Base-by-base conservation (phyloP, 2,113 vertebrate species). In the Marmota flaviventris region DNA sequence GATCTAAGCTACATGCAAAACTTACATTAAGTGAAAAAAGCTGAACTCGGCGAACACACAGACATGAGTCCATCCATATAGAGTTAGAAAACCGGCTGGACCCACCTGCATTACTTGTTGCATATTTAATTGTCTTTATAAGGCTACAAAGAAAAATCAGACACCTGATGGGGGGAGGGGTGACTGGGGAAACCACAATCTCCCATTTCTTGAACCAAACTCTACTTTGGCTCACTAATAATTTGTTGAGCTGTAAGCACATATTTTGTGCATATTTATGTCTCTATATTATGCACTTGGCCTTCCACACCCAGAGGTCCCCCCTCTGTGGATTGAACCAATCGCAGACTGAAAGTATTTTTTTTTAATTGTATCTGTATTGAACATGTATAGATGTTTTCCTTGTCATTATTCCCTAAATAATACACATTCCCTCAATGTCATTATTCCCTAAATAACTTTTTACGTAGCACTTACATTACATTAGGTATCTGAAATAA, bases 211-310 rank as follows among this genome's bases (percentile, higher is more conserved):
- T 42, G 42, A 70, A 22, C 14, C 61, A 24, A n/a, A 27, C 18
- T 25, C 1, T 61, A 18, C 8, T 58, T 85, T n/a, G 81, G 22
- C 42, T 84, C 34, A 24, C 12, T 42, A 79, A 72, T 58, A 8
- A 53, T 79, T 63, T 37, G 27, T 37, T 37, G 63, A 27, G 8
- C 16, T 77, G 18, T 75, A 22, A 9, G 22, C 12, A 7, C 87
- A 69, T 42, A 81, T 84, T 85, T 69, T 17, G 70, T 70, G 53
- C 25, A 7, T 4, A 2, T 79, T 75, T 93, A 32, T 58, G 18
- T 67, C 9, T 4, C 1, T 7, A 0, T 39, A 25, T 56, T n/a
- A 13, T 2, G 5, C 20, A 27, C 18, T n/a, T 8, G 13, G 22
- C 13, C 4, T 18, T 61, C 37, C 11, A 10, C 18, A 61, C 32